Evolutionary conservation across 1,140 invertebrate genomes (phyloP).

Genomic region (Linepithema humile): DNA sequence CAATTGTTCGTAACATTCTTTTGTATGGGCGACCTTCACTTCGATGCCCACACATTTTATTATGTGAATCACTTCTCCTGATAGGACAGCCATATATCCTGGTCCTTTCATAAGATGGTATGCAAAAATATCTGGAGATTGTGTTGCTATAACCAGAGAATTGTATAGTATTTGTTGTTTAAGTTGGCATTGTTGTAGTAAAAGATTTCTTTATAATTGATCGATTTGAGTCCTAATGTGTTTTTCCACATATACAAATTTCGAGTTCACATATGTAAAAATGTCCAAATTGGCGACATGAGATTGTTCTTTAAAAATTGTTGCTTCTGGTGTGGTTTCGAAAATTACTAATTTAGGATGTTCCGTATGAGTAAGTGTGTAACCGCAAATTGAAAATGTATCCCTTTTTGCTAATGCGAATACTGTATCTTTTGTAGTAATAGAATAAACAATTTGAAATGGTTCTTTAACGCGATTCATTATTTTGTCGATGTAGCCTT

Average conservation of each 20-base stretch:
- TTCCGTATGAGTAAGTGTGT: constrained; percentile 53
- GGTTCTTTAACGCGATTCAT: background rate
- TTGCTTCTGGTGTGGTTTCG: background rate
- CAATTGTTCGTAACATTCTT: constrained; percentile 35
- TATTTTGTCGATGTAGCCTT: background rate
- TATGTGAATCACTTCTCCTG: constrained; percentile 46
- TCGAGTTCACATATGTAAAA: constrained; percentile 14
- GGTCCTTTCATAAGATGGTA: background rate
- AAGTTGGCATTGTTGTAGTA: background rate
- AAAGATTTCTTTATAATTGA: background rate
- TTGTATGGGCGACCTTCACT: background rate
- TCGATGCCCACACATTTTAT: constrained; percentile 39
- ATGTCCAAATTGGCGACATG: constrained; percentile 16
- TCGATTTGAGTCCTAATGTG: background rate
- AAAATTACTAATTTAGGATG: constrained; percentile 66
- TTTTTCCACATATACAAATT: constrained; percentile 23
- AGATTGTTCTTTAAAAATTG: background rate
- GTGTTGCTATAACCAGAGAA: background rate
- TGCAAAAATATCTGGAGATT: background rate
- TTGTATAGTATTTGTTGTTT: constrained; percentile 29
- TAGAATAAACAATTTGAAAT: background rate
- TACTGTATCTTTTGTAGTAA: constrained; percentile 1
- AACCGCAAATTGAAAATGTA: constrained; percentile 22
- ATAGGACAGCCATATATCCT: constrained; percentile 51
- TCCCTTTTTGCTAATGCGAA: constrained; percentile 33